A percentile compares a stretch with the other conserved stretches of the same genome.
Evolutionary conservation across 2,113 vertebrate species (phyloP).

Genomic region (Procapra przewalskii): DNA sequence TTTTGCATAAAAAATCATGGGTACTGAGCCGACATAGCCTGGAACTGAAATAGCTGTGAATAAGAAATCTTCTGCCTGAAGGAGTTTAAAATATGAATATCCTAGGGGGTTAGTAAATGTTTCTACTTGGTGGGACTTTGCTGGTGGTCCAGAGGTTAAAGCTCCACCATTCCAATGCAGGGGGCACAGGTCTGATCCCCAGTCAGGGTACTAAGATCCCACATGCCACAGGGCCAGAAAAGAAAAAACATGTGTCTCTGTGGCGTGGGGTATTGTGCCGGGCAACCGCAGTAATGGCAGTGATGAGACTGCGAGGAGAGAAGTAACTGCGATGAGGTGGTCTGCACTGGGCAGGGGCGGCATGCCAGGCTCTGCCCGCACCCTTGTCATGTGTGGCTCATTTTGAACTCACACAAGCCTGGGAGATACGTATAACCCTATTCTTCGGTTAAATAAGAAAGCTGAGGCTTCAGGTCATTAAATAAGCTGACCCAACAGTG

Average conservation of each 20-base stretch:
- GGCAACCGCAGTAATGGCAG: background rate
- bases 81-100: background rate
- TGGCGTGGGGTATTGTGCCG: no score
- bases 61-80: background rate
- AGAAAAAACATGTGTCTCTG: background rate
- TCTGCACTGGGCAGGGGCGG: background rate
- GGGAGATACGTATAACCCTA: rapidly evolving
- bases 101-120: background rate
- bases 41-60: background rate
- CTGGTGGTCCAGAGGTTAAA: background rate
- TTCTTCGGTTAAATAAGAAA: background rate
- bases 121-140: background rate
- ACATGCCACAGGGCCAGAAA: background rate
- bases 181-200: background rate
- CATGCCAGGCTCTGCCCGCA: rapidly evolving
- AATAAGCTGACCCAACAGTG: rapidly evolving
- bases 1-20: background rate
- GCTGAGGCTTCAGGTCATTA: background rate
- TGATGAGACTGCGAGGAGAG: rapidly evolving
- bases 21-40: background rate
- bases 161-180: background rate
- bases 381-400: rapidly evolving
- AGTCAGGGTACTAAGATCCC: background rate
- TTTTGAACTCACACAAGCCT: background rate
- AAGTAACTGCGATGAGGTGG: rapidly evolving